Base-by-base conservation (phyloP, 2,888 invertebrate species). In the Dendrolimus houi region DNA sequence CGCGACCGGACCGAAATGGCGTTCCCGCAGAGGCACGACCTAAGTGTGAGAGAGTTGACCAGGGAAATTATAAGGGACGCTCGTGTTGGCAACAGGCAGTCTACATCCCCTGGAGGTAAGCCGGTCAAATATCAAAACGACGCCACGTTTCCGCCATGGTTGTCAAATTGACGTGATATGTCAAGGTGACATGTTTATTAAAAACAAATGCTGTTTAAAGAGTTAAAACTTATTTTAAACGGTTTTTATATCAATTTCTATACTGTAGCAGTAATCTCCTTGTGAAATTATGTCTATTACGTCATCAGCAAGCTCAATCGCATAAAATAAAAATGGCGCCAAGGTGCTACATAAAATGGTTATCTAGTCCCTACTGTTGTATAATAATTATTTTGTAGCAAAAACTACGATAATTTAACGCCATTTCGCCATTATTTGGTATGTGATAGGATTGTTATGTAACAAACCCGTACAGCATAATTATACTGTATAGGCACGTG, bases 131-230 rank as follows among this genome's bases (percentile, higher is more conserved):
- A 72, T 76, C 75, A 79, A 83, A 82, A 81, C 83, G 89, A 90
- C 89, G 91, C 89, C 90, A 90, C 90, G 90, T 89, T 90, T 88
- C 85, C 85, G 88, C 89, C 89, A 88, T 87, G 80, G 84, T 83
- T 91, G 91, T 91, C 91, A 91, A 78, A 79, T 81, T 91, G 91
- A 91, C 91, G 72, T 79, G 69, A 83, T 84, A 86, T 79, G 91
- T 91, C 91, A 91, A 89, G 86, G 84, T 91, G 91, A 91, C 91
- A 90, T 47, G 47, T 86, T 71, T 78, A 78, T 74, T 87, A 70
- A 77, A 89, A 88, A 89, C 87, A 89, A 90, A 86, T 66, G 71
- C 75, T 72, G 76, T 78, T 81, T 75, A 73, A 68, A 60, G 64
- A 64, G 58, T 65, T 69, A 82, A 79, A 74, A 69, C 64, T 58